phyloP scores from a whole-genome alignment of 2,888 invertebrate genomes.

The Leptopilina syphax region DNA sequence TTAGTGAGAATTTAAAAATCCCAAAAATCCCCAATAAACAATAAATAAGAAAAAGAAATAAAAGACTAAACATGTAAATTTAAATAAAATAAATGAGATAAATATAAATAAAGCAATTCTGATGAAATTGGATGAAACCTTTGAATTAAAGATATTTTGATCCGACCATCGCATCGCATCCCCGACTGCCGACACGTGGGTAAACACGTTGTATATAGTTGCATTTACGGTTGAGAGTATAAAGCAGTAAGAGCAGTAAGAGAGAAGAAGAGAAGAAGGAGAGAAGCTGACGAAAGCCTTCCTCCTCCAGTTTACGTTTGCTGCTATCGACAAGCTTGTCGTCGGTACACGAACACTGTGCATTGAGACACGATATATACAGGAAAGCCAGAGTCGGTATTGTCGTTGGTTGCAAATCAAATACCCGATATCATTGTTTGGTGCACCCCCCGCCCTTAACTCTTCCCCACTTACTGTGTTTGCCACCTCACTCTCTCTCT shows the following conservation, averaged over 20 bases:
- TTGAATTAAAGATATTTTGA: constrained; percentile 10
- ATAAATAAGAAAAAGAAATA: too few relatives aligned
- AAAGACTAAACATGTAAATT: too few relatives aligned
- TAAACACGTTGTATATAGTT: constrained; percentile 7
- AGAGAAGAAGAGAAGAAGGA: not conserved
- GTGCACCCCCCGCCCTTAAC: constrained; percentile 41
- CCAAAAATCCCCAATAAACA: too few relatives aligned
- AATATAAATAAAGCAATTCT: too few relatives aligned
- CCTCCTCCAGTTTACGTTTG: not conserved
- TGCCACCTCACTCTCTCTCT: too few relatives aligned
- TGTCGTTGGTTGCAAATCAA: constrained; percentile 77
- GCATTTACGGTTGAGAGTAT: not conserved
- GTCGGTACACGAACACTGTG: constrained; percentile 1
- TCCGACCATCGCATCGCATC: not conserved
- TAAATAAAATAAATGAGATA: too few relatives aligned
- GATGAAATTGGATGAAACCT: not conserved
- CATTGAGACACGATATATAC: constrained; percentile 34
- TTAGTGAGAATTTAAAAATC: too few relatives aligned
- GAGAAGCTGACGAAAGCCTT: constrained; percentile 12
- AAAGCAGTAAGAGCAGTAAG: not conserved
- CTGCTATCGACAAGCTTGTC: constrained; percentile 28
- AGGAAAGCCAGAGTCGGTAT: constrained; percentile 65
- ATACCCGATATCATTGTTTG: constrained; percentile 76
- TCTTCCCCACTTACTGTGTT: constrained; percentile 22
- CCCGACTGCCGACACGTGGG: not conserved